Conservation (phyloP, 2,797 vertebrate genomes). For the Argya squamiceps region DNA sequence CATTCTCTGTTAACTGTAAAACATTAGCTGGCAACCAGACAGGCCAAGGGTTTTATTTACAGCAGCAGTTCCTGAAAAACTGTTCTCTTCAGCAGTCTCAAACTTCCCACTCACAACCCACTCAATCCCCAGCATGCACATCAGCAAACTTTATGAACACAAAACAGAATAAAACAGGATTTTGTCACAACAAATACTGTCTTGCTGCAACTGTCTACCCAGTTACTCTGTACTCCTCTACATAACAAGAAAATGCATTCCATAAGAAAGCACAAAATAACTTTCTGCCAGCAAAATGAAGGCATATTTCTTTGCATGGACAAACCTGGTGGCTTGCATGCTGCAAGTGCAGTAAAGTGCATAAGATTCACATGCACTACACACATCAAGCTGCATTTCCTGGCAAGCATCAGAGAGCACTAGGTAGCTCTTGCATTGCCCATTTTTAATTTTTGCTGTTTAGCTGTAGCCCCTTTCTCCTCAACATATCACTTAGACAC, state of each 20-base stretch:
- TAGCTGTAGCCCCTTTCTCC: neutral
- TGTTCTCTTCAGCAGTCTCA: neutral
- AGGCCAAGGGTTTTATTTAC: neutral
- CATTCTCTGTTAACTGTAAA: neutral
- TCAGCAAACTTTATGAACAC: neutral
- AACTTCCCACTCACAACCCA: neutral
- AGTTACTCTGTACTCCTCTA: neutral
- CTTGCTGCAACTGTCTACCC: neutral
- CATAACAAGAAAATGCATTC: neutral
- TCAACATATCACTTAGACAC: neutral
- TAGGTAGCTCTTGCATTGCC: neutral
- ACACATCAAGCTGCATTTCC: neutral
- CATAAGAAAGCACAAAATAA: neutral
- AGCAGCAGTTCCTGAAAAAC: neutral
- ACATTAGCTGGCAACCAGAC: neutral
- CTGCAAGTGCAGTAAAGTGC: neutral
- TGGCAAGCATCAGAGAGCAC: rapidly evolving
- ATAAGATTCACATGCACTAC: neutral
- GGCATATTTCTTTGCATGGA: neutral
- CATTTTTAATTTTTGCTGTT: neutral
- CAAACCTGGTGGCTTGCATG: neutral
- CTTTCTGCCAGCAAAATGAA: neutral
- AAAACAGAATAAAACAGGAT: neutral
- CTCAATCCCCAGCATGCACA: neutral
- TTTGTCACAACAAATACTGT: neutral